phyloP scores from a whole-genome alignment of 2,113 vertebrate genomes.

The Mustelus asterias region DNA sequence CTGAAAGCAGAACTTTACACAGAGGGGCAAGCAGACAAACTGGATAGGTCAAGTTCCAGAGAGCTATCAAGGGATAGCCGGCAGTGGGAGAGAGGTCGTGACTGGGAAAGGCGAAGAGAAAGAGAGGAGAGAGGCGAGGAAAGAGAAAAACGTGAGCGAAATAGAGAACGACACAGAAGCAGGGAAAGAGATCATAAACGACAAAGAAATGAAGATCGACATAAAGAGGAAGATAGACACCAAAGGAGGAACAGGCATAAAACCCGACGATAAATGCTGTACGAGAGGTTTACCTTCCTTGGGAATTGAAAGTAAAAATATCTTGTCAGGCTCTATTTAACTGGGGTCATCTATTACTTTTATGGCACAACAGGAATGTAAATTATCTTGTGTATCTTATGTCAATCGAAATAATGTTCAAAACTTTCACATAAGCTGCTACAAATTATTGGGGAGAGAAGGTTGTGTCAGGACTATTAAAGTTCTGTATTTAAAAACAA shows the following conservation, averaged over 20 bases:
- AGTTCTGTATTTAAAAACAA: not conserved
- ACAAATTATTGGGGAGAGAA: not conserved
- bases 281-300: not conserved
- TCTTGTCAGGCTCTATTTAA: not conserved
- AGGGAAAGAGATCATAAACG: slow-evolving; percentile 53
- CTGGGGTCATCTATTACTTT: too few species aligned
- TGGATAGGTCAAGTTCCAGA: slow-evolving; percentile 53
- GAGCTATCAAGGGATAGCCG: slow-evolving; percentile 61
- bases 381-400: not conserved
- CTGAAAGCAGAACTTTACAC: slow-evolving; percentile 50
- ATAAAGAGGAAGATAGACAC: slow-evolving; percentile 50
- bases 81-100: slow-evolving; percentile 51
- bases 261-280: not conserved
- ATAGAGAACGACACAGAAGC: slow-evolving; percentile 48
- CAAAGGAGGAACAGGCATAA: slow-evolving; percentile 43
- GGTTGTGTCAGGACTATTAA: not conserved
- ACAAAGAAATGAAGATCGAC: slow-evolving; percentile 52
- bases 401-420: not conserved
- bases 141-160: slow-evolving; percentile 48
- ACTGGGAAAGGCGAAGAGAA: slow-evolving; percentile 46
- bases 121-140: slow-evolving; percentile 62
- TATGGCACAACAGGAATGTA: not conserved
- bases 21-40: slow-evolving; percentile 54
- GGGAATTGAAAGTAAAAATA: not conserved
- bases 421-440: not conserved